Conservation (phyloP, 2,113 vertebrate species). For the Spilogale gracilis region DNA sequence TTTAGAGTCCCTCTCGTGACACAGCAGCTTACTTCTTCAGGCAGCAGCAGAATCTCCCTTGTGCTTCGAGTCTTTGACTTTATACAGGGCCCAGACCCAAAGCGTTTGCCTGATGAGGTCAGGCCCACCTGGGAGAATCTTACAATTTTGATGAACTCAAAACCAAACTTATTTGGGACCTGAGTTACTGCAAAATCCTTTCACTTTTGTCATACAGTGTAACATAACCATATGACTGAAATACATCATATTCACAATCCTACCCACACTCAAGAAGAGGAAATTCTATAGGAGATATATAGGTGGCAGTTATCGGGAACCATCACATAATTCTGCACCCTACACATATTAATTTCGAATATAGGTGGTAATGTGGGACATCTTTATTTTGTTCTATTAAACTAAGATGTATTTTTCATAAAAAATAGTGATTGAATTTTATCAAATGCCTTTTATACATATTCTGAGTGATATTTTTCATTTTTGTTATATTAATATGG, state of each 20-base stretch:
- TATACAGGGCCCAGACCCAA: not conserved
- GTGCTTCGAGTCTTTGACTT: not conserved
- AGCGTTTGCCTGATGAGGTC: not conserved
- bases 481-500: not conserved
- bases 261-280: not conserved
- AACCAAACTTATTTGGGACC: not conserved
- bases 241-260: not conserved
- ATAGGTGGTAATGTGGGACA: not conserved
- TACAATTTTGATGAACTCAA: not conserved
- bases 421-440: not conserved
- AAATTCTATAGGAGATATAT: not conserved
- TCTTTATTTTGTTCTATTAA: not conserved
- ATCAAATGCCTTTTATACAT: not conserved
- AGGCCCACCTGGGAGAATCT: not conserved
- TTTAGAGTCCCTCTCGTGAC: not conserved
- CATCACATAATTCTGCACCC: not conserved
- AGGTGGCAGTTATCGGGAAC: not conserved
- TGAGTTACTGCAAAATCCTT: not conserved
- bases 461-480: not conserved
- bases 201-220: rapidly evolving
- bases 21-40: not conserved
- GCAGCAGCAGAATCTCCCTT: not conserved
- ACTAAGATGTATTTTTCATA: not conserved
- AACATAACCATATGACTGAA: not conserved
- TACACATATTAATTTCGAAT: not conserved